Evolutionary conservation across 2,113 vertebrate genomes (phyloP).

Genomic region (Heteronetta atricapilla): DNA sequence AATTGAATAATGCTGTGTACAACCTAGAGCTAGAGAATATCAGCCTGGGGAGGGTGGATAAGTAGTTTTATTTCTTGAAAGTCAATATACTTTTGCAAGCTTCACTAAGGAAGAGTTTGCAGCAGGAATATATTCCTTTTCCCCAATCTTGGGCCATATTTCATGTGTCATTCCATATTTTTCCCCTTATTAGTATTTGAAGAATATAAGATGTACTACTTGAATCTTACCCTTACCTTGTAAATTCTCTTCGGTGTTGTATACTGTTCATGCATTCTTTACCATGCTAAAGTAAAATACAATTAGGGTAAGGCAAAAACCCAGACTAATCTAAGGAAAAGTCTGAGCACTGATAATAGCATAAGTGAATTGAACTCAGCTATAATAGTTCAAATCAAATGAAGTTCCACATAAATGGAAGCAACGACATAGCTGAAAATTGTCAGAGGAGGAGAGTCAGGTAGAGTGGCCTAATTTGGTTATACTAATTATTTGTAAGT

Average conservation of each 20-base stretch:
- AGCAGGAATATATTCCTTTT: not conserved
- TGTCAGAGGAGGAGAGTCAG: not conserved
- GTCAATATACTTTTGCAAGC: not conserved
- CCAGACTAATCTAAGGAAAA: not conserved
- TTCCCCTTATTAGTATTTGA: not conserved
- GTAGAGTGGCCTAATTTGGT: not conserved
- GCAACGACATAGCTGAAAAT: not conserved
- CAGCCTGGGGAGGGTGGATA: not conserved
- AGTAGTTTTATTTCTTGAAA: not conserved
- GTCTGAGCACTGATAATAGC: not conserved
- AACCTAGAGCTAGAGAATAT: not conserved
- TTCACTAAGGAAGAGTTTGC: not conserved
- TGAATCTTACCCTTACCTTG: not conserved
- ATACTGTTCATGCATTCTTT: not conserved
- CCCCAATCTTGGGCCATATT: not conserved
- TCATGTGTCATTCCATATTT: not conserved
- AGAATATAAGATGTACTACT: not conserved
- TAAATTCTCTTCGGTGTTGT: not conserved
- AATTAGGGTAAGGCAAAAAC: not conserved
- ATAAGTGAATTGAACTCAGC: not conserved
- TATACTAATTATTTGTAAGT: not conserved
- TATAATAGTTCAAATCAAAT: not conserved
- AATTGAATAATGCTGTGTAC: not conserved
- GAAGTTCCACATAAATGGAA: rapidly evolving
- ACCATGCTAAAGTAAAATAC: not conserved